phyloP scores from a whole-genome alignment of 2,113 vertebrate species.

The Chunga burmeisteri region DNA sequence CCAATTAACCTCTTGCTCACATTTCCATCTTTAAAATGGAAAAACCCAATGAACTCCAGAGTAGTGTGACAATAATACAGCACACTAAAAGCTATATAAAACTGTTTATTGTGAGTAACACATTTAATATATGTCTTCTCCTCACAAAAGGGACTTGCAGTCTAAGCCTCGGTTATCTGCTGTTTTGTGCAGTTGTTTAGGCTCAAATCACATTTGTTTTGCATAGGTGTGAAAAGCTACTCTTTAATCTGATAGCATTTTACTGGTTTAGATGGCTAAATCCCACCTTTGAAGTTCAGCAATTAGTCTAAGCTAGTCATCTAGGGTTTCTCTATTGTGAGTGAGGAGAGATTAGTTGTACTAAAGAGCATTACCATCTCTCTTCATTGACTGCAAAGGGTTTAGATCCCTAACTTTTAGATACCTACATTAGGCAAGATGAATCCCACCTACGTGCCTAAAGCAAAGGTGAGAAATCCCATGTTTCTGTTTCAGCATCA shows the following conservation, averaged over 20 bases:
- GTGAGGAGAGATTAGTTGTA: slow-evolving; percentile 26
- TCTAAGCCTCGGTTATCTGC: background rate
- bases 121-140: background rate
- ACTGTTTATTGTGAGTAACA: background rate
- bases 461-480: background rate
- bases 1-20: slow-evolving; percentile 47
- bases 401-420: slow-evolving; percentile 26
- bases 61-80: background rate
- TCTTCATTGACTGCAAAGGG: background rate
- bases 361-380: slow-evolving; percentile 34
- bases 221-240: slow-evolving; percentile 9
- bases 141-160: background rate
- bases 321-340: background rate
- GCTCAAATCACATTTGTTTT: slow-evolving; percentile 19
- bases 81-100: background rate
- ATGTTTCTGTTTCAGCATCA: background rate
- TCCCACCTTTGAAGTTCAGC: slow-evolving; percentile 30
- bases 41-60: background rate
- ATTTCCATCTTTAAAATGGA: slow-evolving; percentile 16
- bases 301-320: slow-evolving; percentile 51
- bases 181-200: background rate
- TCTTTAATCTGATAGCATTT: slow-evolving; percentile 50
- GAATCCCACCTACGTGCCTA: background rate
- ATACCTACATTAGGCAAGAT: background rate
- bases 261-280: slow-evolving; percentile 9